phyloP scores from a whole-genome alignment of 2,113 vertebrate species.

The Sphaerodactylus townsendi region DNA sequence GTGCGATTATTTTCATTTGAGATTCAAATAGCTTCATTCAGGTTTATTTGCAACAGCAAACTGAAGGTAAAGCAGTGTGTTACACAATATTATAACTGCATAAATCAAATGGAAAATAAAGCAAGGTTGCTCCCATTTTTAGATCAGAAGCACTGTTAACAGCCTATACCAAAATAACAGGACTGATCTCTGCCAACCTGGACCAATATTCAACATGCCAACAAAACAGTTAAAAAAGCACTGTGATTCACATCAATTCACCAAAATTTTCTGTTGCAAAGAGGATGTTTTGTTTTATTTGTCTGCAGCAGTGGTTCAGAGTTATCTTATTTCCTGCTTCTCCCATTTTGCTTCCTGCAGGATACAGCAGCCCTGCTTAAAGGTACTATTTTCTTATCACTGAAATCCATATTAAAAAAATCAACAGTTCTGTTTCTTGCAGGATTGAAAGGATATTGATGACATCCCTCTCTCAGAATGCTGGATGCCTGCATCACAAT shows the following conservation, averaged over 20 bases:
- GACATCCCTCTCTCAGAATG: not conserved
- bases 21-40: accelerated
- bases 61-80: not conserved
- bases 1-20: not conserved
- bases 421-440: not conserved
- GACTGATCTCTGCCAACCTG: not conserved
- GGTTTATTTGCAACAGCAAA: not conserved
- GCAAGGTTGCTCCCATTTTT: not conserved
- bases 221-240: not conserved
- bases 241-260: not conserved
- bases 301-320: constrained; percentile 21
- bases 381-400: constrained; percentile 13
- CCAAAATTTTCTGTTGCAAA: not conserved
- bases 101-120: accelerated
- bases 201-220: not conserved
- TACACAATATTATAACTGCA: not conserved
- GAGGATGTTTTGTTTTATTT: not conserved
- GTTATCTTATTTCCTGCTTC: constrained; percentile 26
- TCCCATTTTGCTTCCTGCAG: constrained; percentile 32
- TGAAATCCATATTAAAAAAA: constrained; percentile 3
- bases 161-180: accelerated
- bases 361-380: constrained; percentile 25
- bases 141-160: not conserved
- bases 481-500: not conserved
- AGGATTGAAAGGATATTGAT: not conserved